These are phyloP conservation scores for Notarius quadriscutis DNA, from an alignment of 2,113 vertebrate species.

Conservation along the genomic window DNA sequence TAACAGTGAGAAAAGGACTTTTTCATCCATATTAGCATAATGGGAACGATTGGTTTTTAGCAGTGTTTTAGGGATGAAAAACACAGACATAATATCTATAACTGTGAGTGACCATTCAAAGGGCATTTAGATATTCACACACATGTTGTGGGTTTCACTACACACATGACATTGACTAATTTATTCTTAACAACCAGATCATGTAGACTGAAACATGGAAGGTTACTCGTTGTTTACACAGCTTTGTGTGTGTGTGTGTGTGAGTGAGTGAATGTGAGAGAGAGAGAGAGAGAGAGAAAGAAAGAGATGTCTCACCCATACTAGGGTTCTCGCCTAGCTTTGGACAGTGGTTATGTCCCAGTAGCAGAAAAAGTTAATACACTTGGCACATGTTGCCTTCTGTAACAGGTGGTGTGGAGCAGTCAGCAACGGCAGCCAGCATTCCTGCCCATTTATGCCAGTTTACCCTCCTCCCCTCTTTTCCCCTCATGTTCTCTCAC, in stretches of 20 bases:
- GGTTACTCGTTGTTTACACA: neutral
- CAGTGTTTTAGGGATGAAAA: neutral
- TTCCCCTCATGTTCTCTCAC: constrained; percentile 21
- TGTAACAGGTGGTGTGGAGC: constrained; percentile 91
- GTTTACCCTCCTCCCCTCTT: constrained; percentile 23
- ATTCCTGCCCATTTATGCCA: constrained; percentile 89
- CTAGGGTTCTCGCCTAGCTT: constrained; percentile 50
- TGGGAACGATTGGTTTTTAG: neutral
- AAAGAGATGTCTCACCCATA: constrained; percentile 27
- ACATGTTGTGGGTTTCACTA: neutral
- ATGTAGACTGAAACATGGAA: neutral
- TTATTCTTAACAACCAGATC: neutral
- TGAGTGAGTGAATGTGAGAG: constrained; percentile 1
- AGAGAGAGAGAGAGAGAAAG: neutral
- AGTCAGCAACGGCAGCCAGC: constrained; percentile 76
- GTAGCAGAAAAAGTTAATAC: constrained; percentile 92
- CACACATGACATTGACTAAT: neutral
- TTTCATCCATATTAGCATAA: neutral
- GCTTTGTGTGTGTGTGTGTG: neutral
- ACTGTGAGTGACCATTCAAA: neutral
- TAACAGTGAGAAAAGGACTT: neutral
- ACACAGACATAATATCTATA: neutral
- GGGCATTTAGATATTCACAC: neutral
- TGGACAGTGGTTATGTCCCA: constrained; percentile 78
- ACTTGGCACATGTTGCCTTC: constrained; percentile 89